These are phyloP conservation scores for Porites lutea DNA, from an alignment of 64 coral and sea anemone genomes.

Conservation along the genomic window DNA sequence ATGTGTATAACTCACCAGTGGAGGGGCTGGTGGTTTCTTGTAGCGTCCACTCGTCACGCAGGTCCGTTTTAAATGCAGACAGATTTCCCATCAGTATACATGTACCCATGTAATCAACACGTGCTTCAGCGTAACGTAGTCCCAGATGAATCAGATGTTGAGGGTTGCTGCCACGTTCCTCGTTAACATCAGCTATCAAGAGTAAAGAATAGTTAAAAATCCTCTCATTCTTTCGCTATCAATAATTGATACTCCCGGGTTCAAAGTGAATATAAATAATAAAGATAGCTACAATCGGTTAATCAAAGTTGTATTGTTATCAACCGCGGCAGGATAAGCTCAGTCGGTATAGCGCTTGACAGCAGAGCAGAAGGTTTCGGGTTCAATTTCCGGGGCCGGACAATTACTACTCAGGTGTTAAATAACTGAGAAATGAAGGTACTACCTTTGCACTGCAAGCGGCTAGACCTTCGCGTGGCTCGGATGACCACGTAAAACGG, in stretches of 20 bases:
- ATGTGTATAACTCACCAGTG: conserved; percentile 63
- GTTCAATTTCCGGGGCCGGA: too few species aligned
- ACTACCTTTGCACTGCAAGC: too few species aligned
- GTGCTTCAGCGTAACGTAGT: conserved; percentile 84
- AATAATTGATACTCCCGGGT: too few species aligned
- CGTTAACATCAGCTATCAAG: conserved; percentile 79
- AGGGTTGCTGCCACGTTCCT: conserved; percentile 84
- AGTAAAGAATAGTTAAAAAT: neutral
- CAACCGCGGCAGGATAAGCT: too few species aligned
- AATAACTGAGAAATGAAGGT: too few species aligned
- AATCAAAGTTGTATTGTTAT: too few species aligned
- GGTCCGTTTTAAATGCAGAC: conserved; percentile 71
- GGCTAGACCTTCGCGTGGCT: too few species aligned
- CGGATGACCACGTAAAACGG: too few species aligned
- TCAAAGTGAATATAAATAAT: neutral
- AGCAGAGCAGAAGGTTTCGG: too few species aligned
- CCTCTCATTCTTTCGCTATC: neutral
- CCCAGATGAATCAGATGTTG: conserved; percentile 73
- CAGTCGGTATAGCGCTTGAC: too few species aligned
- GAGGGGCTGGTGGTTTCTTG: conserved; percentile 79
- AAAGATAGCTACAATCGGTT: too few species aligned
- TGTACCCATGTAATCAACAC: conserved; percentile 98
- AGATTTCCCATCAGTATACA: conserved; percentile 99
- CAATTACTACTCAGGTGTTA: too few species aligned
- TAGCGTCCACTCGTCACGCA: conserved; percentile 92